Base-by-base conservation (phyloP, 2,888 invertebrate species). In the Tipula unca region DNA sequence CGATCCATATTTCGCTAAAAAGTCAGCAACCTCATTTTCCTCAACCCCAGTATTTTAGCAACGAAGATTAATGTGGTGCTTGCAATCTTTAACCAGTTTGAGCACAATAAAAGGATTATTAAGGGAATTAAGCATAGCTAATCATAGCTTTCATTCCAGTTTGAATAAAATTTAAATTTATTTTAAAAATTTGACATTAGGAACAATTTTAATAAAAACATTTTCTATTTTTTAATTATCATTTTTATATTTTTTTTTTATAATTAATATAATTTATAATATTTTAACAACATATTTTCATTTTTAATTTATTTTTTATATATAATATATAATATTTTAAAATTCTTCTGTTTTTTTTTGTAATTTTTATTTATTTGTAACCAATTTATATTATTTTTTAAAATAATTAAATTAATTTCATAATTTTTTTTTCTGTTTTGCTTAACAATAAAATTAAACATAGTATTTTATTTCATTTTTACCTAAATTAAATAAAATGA, bases 201-300 rank as follows among this genome's bases (percentile, higher is more conserved):
- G n/a, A n/a, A n/a, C n/a, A 32, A 32, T 32, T 32, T 32, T 32
- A 32, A 32, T 32, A 6, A 32, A 32, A 32, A 32, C 32, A 32
- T 32, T 32, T 32, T 32, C 6, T 32, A 10, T 39, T 39, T 39
- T 39, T 39, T 39, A 39, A 39, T 39, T 39, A 39, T 39, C 39
- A 39, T 39, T 39, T 39, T 39, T 32, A 32, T 32, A 32, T 32
- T 32, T 32, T 48, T 48, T 17, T 48, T 48, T 48, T 69, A 69
- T 69, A 69, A 69, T 69, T 69, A 69, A 69, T 69, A 69, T 69
- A 69, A 69, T 69, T 69, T 69, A 69, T 69, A 69, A 69, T 69
- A 10, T 69, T 69, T 69, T 69, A 69, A 69, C 69, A 69, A 69
- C 69, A 69, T 69, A 69, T 69, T 69, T 69, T 69, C 69, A 69